Base-by-base conservation (phyloP, 2,113 vertebrate species). In the Nesospiza acunhae region DNA sequence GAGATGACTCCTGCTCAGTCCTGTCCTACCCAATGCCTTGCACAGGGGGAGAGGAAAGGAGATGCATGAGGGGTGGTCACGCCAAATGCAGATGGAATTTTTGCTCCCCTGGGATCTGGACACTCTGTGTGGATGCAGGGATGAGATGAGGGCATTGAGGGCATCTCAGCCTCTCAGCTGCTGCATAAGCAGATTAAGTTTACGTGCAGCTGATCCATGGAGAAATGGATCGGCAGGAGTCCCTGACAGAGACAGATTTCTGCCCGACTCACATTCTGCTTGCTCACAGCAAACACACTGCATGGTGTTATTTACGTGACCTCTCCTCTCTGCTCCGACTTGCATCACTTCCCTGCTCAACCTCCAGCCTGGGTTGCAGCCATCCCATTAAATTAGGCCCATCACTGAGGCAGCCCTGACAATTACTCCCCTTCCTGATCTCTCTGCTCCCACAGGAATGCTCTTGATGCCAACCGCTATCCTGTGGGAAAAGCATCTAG, bases 121-220 rank as follows among this genome's bases (percentile, higher is more conserved):
- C 50, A 10, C 56, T 69, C 53, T 3, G 46, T 27, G 50, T 28
- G 50, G 49, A n/a, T 12, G 69, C 72, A 64, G 91, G 68, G 89
- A 92, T 75, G 91, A 86, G 86, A 82, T 74, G 91, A 91, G 91
- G 93, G 73, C 94, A 84, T 49, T 56, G 81, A 97, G 94, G 95
- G 77, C 94, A 92, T 60, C 80, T 84, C 83, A 60, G 84, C 41
- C 80, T 33, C 89, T 84, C 87, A 26, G 94, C 90, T 93, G 94
- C 96, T 92, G 92, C 85, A 92, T 95, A 96, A 97, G 89, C 95
- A 94, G 94, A 97, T 92, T 94, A 94, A 81, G 80, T 92, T 62
- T 59, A 68, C 22, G 7, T 84, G 80, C 9, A 6, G 89, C 94
- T 94, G 93, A 94, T 89, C 94, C 95, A 56, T 19, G 53, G 93